A percentile compares a stretch with the other conserved stretches of the same genome.
phyloP scores from a whole-genome alignment of 2,888 invertebrate species.

The Oegoconia quadripuncta region DNA sequence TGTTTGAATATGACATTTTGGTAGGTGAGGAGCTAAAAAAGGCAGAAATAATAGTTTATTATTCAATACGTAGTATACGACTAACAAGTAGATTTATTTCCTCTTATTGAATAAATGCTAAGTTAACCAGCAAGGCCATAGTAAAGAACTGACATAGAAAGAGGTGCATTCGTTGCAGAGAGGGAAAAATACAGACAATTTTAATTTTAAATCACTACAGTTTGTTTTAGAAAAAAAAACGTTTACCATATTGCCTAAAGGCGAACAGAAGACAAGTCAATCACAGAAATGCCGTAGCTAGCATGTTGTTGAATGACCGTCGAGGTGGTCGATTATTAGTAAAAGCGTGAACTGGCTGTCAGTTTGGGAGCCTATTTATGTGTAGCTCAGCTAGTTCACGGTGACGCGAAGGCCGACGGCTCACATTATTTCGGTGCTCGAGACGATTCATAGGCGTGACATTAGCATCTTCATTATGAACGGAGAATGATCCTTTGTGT shows the following conservation, averaged over 20 bases:
- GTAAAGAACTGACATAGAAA: too few relatives aligned
- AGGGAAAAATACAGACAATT: too few relatives aligned
- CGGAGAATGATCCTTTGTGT: conserved; percentile 60
- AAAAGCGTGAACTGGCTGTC: conserved; percentile 72
- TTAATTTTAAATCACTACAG: conserved; percentile 31
- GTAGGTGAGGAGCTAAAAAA: too few relatives aligned
- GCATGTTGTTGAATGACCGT: conserved; percentile 51
- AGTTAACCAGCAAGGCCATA: too few relatives aligned
- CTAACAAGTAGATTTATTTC: too few relatives aligned
- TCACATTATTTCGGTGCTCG: conserved; percentile 52
- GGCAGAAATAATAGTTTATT: too few relatives aligned
- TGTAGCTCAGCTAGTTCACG: conserved; percentile 36
- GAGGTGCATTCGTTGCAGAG: too few relatives aligned
- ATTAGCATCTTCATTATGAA: conserved; percentile 67
- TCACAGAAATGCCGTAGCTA: conserved; percentile 59
- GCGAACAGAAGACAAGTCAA: conserved; percentile 50
- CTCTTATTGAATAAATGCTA: too few relatives aligned
- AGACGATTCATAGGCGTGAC: conserved; percentile 43
- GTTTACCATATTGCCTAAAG: conserved; percentile 47
- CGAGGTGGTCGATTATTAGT: conserved; percentile 68
- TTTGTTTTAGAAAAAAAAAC: conserved; percentile 37
- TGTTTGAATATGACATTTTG: neutral
- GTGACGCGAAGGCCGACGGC: conserved; percentile 63
- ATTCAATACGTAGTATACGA: too few relatives aligned
- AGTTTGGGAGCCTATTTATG: conserved; percentile 62